These are phyloP conservation scores for Threskiornis aethiopicus DNA, from an alignment of 2,797 vertebrate species.

Conservation along the genomic window DNA sequence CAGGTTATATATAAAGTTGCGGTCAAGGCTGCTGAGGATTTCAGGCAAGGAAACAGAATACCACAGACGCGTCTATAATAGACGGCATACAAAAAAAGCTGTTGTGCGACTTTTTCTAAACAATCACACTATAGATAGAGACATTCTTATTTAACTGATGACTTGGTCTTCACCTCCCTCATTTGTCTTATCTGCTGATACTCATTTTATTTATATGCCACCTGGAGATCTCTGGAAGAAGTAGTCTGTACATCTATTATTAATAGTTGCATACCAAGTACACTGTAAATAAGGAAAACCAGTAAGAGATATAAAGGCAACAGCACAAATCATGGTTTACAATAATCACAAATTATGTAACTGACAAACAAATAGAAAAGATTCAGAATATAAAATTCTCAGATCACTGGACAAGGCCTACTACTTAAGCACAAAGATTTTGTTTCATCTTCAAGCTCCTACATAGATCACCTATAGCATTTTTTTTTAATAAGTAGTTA, in stretches of 20 bases:
- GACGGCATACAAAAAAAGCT: background rate
- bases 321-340: background rate
- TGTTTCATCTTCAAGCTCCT: background rate
- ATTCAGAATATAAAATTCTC: background rate
- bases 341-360: background rate
- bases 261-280: background rate
- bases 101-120: background rate
- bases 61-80: background rate
- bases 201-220: background rate
- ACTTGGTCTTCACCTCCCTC: background rate
- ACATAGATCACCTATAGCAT: background rate
- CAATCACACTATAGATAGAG: background rate
- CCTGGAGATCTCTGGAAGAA: background rate
- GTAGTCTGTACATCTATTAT: background rate
- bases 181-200: background rate
- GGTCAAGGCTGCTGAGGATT: constrained; percentile 35
- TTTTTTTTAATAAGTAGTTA: background rate
- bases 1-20: constrained; percentile 4
- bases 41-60: constrained; percentile 52
- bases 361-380: background rate
- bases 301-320: background rate
- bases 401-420: background rate
- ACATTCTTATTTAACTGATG: background rate
- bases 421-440: background rate
- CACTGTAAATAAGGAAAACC: background rate